A percentile compares a stretch with the other conserved stretches of the same genome.
phyloP scores from a whole-genome alignment of 2,888 invertebrate genomes.

The Campoletis raptor region DNA sequence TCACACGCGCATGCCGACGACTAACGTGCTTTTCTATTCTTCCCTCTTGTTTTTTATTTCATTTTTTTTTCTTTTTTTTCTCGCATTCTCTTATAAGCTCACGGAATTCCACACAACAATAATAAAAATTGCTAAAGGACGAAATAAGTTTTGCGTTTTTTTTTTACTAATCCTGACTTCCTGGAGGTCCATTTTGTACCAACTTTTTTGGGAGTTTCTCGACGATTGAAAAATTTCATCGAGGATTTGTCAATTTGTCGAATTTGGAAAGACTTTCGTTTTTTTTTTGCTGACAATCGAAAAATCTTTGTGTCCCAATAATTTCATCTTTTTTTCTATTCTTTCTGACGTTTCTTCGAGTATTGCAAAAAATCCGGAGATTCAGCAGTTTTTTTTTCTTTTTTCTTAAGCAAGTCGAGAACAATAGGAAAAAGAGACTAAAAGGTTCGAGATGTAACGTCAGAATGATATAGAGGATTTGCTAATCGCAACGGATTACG shows the following conservation, averaged over 20 bases:
- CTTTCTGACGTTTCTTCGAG: neutral
- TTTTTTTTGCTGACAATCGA: neutral
- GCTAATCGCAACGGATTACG: constrained; percentile 58
- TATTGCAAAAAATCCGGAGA: neutral
- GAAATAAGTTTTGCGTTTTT: constrained; percentile 3
- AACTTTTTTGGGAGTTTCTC: neutral
- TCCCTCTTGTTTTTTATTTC: too few relatives aligned
- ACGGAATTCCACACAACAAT: constrained; percentile 35
- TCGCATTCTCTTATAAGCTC: constrained; percentile 21
- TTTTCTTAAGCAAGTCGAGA: neutral
- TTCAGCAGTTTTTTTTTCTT: constrained; percentile 30
- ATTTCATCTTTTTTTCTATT: neutral
- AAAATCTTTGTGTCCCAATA: neutral
- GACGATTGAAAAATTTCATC: neutral
- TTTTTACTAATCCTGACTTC: neutral
- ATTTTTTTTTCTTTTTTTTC: neutral
- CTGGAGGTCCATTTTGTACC: neutral
- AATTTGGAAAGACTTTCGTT: neutral
- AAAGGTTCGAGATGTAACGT: constrained; percentile 24
- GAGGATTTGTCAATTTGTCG: neutral
- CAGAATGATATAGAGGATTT: constrained; percentile 34
- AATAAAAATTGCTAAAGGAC: constrained; percentile 35
- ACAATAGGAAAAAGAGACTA: constrained; percentile 41
- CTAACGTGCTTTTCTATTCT: constrained; percentile 25
- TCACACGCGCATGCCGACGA: constrained; percentile 4